Percentiles rank a stretch among this genome's conserved stretches.
Evolutionary conservation across 2,797 vertebrate species (phyloP).

Genomic region (Ctenopoma multispine): DNA sequence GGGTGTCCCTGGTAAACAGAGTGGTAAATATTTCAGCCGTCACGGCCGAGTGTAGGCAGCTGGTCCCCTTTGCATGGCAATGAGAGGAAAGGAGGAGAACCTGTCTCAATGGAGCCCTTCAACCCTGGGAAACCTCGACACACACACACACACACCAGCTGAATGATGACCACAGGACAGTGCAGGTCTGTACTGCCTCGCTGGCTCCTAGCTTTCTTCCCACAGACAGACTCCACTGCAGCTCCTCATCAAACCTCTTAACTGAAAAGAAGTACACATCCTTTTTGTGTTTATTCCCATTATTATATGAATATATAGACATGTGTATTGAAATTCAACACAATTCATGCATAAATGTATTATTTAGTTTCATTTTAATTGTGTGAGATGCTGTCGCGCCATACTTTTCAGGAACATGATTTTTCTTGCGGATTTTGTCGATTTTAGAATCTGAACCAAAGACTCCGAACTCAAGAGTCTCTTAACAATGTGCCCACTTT

Average conservation of each 20-base stretch:
- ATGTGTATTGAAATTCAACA: no score
- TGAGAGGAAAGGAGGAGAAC: constrained; percentile 76
- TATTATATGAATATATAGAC: no score
- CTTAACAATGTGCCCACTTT: no score
- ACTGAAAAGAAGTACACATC: not conserved
- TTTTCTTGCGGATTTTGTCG: not conserved
- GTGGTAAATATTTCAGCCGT: constrained; percentile 88
- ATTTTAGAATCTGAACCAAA: no score
- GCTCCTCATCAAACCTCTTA: constrained; percentile 4
- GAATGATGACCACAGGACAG: constrained; percentile 66
- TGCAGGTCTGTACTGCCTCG: constrained; percentile 70
- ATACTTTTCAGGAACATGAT: not conserved
- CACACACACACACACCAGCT: constrained; percentile 57
- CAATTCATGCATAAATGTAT: not conserved
- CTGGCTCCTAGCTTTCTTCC: constrained; percentile 53
- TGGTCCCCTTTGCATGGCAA: constrained; percentile 85
- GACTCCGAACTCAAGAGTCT: no score
- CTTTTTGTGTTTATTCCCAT: not conserved
- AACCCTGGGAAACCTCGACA: constrained; percentile 73
- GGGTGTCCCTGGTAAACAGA: constrained; percentile 79
- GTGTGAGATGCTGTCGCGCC: not conserved
- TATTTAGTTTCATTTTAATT: not conserved
- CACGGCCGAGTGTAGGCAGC: constrained; percentile 84
- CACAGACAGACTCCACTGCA: constrained; percentile 26
- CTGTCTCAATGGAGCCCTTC: constrained; percentile 84